phyloP scores from a whole-genome alignment of 1,140 invertebrate genomes.

The Drosophila miranda region DNA sequence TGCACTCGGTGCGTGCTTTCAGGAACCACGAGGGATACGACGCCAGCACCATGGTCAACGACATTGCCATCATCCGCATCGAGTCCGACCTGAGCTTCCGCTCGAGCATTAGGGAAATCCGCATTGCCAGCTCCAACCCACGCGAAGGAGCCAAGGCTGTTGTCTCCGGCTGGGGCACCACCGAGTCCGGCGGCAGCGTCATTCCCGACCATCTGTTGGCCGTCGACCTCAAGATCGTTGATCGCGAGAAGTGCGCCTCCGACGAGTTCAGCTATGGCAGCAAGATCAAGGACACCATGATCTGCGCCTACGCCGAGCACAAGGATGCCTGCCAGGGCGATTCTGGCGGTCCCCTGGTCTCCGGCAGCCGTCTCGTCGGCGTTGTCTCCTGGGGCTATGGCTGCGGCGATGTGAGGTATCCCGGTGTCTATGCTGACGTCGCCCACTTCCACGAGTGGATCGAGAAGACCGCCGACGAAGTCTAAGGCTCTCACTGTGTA shows the following conservation, averaged over 20 bases:
- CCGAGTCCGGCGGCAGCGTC: slow-evolving; percentile 34
- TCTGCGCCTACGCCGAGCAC: slow-evolving; percentile 81
- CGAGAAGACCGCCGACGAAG: slow-evolving; percentile 46
- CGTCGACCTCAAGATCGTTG: slow-evolving; percentile 59
- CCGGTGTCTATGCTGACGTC: slow-evolving; percentile 86
- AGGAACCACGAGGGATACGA: slow-evolving; percentile 74
- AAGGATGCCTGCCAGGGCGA: slow-evolving; percentile 81
- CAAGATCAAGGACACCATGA: slow-evolving; percentile 74
- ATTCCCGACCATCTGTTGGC: slow-evolving; percentile 58
- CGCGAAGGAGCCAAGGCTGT: slow-evolving; percentile 66
- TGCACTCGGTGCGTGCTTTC: slow-evolving; percentile 62
- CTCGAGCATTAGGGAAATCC: slow-evolving; percentile 44
- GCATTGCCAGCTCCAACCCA: slow-evolving; percentile 49
- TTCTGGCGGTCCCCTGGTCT: slow-evolving; percentile 83
- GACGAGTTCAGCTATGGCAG: slow-evolving; percentile 48
- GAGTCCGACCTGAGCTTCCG: slow-evolving; percentile 50
- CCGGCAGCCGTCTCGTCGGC: slow-evolving; percentile 81
- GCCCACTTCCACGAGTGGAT: slow-evolving; percentile 79
- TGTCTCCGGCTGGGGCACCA: slow-evolving; percentile 83
- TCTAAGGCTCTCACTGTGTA: slow-evolving; percentile 30
- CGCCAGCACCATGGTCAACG: slow-evolving; percentile 68
- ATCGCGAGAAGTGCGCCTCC: slow-evolving; percentile 42
- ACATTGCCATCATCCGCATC: slow-evolving; percentile 75
- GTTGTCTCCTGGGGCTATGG: slow-evolving; percentile 85
- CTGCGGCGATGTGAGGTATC: slow-evolving; percentile 70